phyloP scores from a whole-genome alignment of 2,797 vertebrate genomes.

The Pantherophis vulpinus region DNA sequence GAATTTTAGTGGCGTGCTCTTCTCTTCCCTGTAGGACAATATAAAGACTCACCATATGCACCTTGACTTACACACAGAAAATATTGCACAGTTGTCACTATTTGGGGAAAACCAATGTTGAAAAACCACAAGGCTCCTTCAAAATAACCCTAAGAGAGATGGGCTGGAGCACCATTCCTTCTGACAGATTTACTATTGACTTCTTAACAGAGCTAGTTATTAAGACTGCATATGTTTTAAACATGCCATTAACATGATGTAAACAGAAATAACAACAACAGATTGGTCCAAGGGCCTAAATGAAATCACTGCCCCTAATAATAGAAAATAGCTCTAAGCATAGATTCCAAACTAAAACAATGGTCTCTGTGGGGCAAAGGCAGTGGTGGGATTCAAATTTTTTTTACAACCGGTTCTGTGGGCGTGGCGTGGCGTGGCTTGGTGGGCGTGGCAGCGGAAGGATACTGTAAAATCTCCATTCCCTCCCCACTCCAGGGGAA shows the following conservation, averaged over 20 bases:
- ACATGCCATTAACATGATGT: neutral
- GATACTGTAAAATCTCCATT: too few species aligned
- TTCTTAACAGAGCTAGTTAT: too few species aligned
- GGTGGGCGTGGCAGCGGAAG: too few species aligned
- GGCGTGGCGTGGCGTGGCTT: too few species aligned
- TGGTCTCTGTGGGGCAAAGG: neutral
- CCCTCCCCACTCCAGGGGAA: too few species aligned
- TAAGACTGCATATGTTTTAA: neutral
- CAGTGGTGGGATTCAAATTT: too few species aligned
- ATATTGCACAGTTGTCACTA: too few species aligned
- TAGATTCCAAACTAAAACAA: neutral
- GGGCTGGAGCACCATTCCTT: neutral
- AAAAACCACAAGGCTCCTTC: neutral
- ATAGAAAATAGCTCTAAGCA: neutral
- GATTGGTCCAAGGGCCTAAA: neutral
- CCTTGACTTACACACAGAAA: neutral
- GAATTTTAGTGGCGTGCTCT: neutral
- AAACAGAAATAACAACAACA: neutral
- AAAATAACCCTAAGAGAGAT: neutral
- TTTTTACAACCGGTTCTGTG: too few species aligned
- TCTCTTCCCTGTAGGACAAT: neutral
- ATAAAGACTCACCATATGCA: neutral
- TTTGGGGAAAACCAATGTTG: neutral
- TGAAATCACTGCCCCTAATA: neutral
- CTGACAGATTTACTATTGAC: neutral